Percentiles rank a stretch among this genome's conserved stretches.
Conservation (phyloP, 2,888 invertebrate genomes). For the Tachystola acroxantha region DNA sequence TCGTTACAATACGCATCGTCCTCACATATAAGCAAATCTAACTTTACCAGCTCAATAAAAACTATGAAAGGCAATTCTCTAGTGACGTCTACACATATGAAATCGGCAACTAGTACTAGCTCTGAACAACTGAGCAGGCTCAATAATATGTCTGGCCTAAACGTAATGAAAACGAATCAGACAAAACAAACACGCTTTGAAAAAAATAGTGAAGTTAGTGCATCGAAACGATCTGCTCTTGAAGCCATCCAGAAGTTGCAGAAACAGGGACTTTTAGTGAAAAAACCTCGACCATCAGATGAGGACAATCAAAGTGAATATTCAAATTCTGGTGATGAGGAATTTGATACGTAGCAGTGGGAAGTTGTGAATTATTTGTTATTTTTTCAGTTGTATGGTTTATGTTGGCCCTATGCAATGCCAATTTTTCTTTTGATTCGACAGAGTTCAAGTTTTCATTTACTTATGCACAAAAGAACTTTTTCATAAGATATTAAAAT, state of each 20-base stretch:
- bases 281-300: constrained; percentile 56
- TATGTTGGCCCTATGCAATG: no score
- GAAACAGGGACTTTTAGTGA: constrained; percentile 62
- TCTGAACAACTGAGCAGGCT: constrained; percentile 52
- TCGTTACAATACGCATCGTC: constrained; percentile 38
- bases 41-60: constrained; percentile 47
- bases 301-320: constrained; percentile 37
- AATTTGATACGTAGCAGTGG: constrained; percentile 12
- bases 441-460: no score
- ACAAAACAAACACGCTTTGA: constrained; percentile 48
- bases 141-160: constrained; percentile 48
- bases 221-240: constrained; percentile 48
- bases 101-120: constrained; percentile 46
- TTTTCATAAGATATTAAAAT: no score
- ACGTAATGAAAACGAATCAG: constrained; percentile 51
- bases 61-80: constrained; percentile 46
- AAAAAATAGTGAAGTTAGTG: constrained; percentile 44
- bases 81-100: constrained; percentile 48
- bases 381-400: no score
- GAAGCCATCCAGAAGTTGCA: constrained; percentile 66
- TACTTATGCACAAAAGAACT: no score
- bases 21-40: constrained; percentile 43
- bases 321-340: constrained; percentile 34
- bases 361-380: background rate
- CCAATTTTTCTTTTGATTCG: no score